phyloP scores from a whole-genome alignment of 2,888 invertebrate species.

The Tenthredo amoena region DNA sequence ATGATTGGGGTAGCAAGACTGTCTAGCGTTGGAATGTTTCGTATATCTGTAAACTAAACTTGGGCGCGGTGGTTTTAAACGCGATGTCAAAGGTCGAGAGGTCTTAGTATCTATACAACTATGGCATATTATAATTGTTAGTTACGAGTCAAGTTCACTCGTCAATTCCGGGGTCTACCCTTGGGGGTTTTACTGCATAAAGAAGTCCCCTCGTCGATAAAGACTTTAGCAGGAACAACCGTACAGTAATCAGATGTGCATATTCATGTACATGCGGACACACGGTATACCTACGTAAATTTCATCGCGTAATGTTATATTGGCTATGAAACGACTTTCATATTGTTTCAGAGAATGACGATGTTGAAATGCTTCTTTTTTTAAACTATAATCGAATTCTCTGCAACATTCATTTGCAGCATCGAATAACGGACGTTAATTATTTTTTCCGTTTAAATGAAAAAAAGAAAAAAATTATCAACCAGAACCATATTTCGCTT shows the following conservation, averaged over 20 bases:
- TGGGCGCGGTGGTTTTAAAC: background rate
- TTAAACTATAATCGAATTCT: too few relatives aligned
- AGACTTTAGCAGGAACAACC: background rate
- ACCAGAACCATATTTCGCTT: too few relatives aligned
- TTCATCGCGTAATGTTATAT: background rate
- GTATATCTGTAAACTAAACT: background rate
- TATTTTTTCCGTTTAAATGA: background rate
- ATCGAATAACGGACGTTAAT: background rate
- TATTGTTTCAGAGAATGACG: background rate
- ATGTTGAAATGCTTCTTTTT: background rate
- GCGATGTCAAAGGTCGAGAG: conserved; percentile 6
- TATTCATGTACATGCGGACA: background rate
- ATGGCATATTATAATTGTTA: background rate
- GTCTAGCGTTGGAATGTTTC: background rate
- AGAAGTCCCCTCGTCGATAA: background rate
- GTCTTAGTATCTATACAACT: background rate
- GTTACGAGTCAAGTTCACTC: conserved; percentile 1
- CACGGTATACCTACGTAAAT: background rate
- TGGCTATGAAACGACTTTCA: background rate
- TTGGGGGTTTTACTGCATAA: background rate
- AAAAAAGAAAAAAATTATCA: too few relatives aligned
- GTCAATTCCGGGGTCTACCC: background rate
- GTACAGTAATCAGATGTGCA: background rate
- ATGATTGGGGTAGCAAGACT: background rate
- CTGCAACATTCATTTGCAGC: too few relatives aligned